phyloP scores from a whole-genome alignment of 1,140 invertebrate species.

The Drosophila arizonae region DNA sequence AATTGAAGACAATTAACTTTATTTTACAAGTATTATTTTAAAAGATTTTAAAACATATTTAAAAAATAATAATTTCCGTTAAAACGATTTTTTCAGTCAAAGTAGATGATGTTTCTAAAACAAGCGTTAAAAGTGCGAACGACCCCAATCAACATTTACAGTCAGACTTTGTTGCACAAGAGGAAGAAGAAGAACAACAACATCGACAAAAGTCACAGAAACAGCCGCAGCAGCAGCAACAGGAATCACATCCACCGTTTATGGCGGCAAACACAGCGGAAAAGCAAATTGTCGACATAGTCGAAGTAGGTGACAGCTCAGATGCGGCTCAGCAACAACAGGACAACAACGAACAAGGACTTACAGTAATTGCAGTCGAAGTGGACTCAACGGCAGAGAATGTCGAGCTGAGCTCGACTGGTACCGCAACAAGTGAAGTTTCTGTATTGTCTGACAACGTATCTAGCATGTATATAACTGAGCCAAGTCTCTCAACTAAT shows the following conservation, averaged over 20 bases:
- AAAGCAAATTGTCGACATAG: conserved; percentile 10
- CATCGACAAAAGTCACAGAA: background rate
- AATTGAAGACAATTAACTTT: no score
- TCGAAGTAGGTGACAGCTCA: background rate
- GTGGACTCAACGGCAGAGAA: no score
- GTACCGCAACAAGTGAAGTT: background rate
- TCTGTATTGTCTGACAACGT: background rate
- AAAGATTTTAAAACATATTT: no score
- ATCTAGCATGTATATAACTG: conserved; percentile 1
- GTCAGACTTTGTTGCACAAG: conserved; percentile 13
- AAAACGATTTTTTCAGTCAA: conserved; percentile 26
- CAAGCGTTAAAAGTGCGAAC: conserved; percentile 7
- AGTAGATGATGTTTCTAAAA: conserved; percentile 50
- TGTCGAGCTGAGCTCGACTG: background rate
- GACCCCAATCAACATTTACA: conserved; percentile 27
- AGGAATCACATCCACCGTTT: conserved; percentile 12
- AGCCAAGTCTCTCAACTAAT: background rate
- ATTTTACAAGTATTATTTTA: no score
- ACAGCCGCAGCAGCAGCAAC: background rate
- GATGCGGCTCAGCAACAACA: no score
- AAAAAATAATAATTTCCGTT: background rate
- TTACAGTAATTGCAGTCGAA: no score
- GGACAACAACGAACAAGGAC: no score
- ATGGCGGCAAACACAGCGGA: conserved; percentile 15
- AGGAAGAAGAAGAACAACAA: background rate